Base-by-base conservation (phyloP, 92 coral and sea anemone species). In the Pocillopora grandis region DNA sequence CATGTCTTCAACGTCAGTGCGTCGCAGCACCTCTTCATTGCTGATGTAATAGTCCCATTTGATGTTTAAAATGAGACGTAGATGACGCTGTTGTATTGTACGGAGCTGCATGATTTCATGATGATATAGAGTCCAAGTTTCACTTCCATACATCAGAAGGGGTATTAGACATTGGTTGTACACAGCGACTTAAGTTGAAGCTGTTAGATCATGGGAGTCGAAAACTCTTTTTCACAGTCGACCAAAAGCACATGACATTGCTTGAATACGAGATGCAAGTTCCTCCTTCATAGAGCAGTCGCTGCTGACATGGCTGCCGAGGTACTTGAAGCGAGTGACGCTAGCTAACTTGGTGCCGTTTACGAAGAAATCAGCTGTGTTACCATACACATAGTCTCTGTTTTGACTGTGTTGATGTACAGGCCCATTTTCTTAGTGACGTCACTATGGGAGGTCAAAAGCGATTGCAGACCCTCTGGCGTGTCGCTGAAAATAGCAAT, bases 121-220 rank as follows among this genome's bases (percentile, higher is more conserved):
- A 5, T 58, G 60, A 56, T 86, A 86, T 42, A 77, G 79, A 7
- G 84, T 86, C 89, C 84, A 86, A 36, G 84, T 71, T 58, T 86
- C 84, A 23, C 82, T 80, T 1, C 78, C 79, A 76, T 75, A 81
- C 62, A 75, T 12, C 20, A 87, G 35, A 5, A 80, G 23, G 9
- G 73, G 83, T 23, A 81, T 81, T 2, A 67, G 6, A n/a, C 87
- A 81, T 19, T 87, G 86, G 74, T 87, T 87, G 68, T 86, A 87
- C 18, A 72, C 90, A 9, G 59, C 60, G 9, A 65, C 56, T 69
- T 87, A 76, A 10, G 87, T 76, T 10, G 23, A 76, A 2, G 59
- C 36, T 75, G 87, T 81, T 27, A 81, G 83, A 71, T 81, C 79
- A 64, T 76, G 75, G 12, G 74, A 80, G 79, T 73, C 76, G 33